A percentile compares a stretch with the other conserved stretches of the same genome.
Conservation (phyloP, 1,140 invertebrate species). For the Chironomus striatipennis region DNA sequence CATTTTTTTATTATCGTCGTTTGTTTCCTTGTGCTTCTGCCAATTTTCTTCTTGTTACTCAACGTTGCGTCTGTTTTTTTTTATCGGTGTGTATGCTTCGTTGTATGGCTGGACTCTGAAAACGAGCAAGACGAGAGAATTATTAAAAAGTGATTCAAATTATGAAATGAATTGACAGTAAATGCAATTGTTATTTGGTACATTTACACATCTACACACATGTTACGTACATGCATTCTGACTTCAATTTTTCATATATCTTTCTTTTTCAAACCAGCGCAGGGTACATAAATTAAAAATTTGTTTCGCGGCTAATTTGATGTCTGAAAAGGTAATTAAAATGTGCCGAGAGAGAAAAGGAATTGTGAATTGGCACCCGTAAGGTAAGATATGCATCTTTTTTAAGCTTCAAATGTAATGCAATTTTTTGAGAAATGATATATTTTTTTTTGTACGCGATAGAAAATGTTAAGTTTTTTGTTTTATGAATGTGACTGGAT, state of each 20-base stretch:
- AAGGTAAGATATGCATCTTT: not conserved
- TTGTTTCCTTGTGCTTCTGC: not conserved
- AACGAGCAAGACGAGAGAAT: too few species aligned
- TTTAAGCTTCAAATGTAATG: not conserved
- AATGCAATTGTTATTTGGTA: too few species aligned
- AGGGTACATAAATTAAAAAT: not conserved
- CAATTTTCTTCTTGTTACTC: not conserved
- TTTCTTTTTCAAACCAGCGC: not conserved
- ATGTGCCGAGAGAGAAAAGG: not conserved
- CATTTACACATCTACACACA: too few species aligned
- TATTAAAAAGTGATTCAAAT: too few species aligned
- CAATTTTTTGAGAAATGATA: not conserved
- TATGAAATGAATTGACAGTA: too few species aligned
- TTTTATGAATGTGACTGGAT: too few species aligned
- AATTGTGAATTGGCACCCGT: not conserved
- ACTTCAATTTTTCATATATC: not conserved
- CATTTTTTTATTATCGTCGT: constrained; percentile 44
- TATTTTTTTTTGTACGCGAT: too few species aligned
- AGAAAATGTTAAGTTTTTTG: too few species aligned
- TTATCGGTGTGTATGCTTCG: too few species aligned
- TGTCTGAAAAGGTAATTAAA: constrained; percentile 16
- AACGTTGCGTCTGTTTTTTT: too few species aligned
- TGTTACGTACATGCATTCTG: too few species aligned
- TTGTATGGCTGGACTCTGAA: too few species aligned
- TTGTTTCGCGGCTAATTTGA: constrained; percentile 19